phyloP scores from a whole-genome alignment of 2,888 invertebrate genomes.

The Proisotoma minuta region DNA sequence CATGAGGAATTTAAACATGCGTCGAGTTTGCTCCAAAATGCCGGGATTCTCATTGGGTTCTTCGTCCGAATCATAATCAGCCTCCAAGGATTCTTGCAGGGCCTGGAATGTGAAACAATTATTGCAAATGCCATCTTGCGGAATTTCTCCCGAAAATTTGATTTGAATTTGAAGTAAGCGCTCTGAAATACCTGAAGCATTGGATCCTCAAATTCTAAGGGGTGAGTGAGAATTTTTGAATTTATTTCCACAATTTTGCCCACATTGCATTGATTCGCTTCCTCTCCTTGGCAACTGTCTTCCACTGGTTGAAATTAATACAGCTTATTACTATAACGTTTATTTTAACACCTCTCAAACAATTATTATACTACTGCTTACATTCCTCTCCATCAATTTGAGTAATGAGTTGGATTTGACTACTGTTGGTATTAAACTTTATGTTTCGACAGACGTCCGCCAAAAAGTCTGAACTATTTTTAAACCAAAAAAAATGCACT shows the following conservation, averaged over 20 bases:
- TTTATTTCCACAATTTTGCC: constrained; percentile 2
- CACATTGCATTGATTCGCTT: constrained; percentile 12
- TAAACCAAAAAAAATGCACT: not conserved
- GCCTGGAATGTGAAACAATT: too few relatives aligned
- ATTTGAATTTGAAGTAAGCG: too few relatives aligned
- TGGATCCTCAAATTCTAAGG: not conserved
- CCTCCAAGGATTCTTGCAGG: not conserved
- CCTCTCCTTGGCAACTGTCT: constrained; percentile 17
- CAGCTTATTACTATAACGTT: not conserved
- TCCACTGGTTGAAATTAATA: not conserved
- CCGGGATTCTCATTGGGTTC: not conserved
- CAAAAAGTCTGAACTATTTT: not conserved
- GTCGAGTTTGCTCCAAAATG: constrained; percentile 23
- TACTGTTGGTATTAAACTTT: not conserved
- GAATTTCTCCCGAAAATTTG: too few relatives aligned
- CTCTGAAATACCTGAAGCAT: not conserved
- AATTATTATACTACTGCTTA: constrained; percentile 2
- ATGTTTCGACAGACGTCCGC: not conserved
- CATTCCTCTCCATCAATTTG: constrained; percentile 18
- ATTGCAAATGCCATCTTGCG: too few relatives aligned
- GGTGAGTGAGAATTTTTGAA: not conserved
- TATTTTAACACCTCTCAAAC: not conserved
- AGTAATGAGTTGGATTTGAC: constrained; percentile 22
- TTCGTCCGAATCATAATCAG: constrained; percentile 12
- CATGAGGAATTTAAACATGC: constrained; percentile 32